Base-by-base conservation (phyloP, 2,888 invertebrate species). In the Drosophila stalkeri region DNA sequence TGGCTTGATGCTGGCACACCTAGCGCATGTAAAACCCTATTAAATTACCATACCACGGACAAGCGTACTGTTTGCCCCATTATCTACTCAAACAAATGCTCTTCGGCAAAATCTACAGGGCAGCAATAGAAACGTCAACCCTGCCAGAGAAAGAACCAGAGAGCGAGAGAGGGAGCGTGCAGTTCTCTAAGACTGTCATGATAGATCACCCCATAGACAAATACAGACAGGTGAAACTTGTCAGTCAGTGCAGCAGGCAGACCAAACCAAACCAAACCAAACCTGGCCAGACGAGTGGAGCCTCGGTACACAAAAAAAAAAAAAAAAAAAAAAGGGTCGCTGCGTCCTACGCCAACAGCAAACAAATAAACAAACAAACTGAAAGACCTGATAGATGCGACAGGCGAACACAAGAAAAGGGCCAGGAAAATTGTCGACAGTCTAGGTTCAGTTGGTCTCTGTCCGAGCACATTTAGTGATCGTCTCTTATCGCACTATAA, bases 151-250 rank as follows among this genome's bases (percentile, higher is more conserved):
- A 23, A 67, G 59, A 55, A n/a, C 3, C 11, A 3, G 23, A 7
- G n/a, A 3, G n/a, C 6, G 14, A 9, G 54, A 9, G 23, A 23
- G 37, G 11, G 20, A 0, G 54, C 6, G 47, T 59, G 52, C 63
- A 60, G 63, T 37, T 57, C n/a, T 56, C 72, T 43, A 54, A 64
- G 64, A 66, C 83, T 71, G 77, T 60, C 83, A 68, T 83, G 87
- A 90, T 90, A 90, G 90, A 87, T 89, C 84, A 86, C 90, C 87
- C 84, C 87, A 79, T 80, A 78, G 87, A 83, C 84, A 90, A 86
- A 90, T 80, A 82, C 89, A 68, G 89, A 89, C 87, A 87, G 90
- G 87, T 87, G 87, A 87, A 90, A 90, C 90, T 84, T 89, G 87
- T 89, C 87, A 88, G 86, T 84, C 89, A 81, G 78, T 55, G 64